A percentile compares a stretch with the other conserved stretches of the same genome.
phyloP scores from a whole-genome alignment of 2,113 vertebrate genomes.

The Otolemur garnettii region DNA sequence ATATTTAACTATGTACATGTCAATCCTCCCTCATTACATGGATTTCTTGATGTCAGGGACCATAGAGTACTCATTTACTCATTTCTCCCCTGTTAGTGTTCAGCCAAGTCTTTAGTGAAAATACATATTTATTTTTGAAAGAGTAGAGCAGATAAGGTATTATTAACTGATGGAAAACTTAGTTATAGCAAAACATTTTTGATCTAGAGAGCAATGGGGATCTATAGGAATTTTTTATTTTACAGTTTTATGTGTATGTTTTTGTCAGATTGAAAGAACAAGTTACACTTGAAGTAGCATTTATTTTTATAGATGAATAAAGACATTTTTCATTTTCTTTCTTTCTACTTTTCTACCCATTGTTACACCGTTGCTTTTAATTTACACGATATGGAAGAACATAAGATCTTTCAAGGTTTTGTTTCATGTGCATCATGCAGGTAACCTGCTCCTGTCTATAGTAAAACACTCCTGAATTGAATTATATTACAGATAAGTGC shows the following conservation, averaged over 20 bases:
- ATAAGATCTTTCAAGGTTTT: slow-evolving; percentile 50
- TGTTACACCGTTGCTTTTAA: slow-evolving; percentile 36
- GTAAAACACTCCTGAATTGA: slow-evolving; percentile 52
- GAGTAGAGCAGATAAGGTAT: background rate
- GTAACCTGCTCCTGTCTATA: background rate
- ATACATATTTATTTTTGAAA: slow-evolving; percentile 48
- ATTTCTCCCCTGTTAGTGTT: background rate
- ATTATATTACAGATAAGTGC: slow-evolving; percentile 7
- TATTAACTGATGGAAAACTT: background rate
- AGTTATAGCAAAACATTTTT: slow-evolving; percentile 13
- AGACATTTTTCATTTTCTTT: slow-evolving; percentile 28
- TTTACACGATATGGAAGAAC: slow-evolving; percentile 15
- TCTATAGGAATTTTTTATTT: background rate
- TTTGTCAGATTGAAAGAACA: slow-evolving; percentile 62
- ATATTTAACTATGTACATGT: background rate
- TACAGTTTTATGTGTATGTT: background rate
- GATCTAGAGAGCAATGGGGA: background rate
- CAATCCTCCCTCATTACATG: background rate
- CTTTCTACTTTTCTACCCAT: slow-evolving; percentile 18
- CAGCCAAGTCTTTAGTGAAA: background rate
- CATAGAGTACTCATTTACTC: background rate
- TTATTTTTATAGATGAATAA: slow-evolving; percentile 56
- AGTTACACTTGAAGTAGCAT: slow-evolving; percentile 27
- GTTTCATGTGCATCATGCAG: background rate
- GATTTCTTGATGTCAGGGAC: background rate